Evolutionary conservation across 2,888 invertebrate species (phyloP).

Genomic region (Ctenicera cuprea): DNA sequence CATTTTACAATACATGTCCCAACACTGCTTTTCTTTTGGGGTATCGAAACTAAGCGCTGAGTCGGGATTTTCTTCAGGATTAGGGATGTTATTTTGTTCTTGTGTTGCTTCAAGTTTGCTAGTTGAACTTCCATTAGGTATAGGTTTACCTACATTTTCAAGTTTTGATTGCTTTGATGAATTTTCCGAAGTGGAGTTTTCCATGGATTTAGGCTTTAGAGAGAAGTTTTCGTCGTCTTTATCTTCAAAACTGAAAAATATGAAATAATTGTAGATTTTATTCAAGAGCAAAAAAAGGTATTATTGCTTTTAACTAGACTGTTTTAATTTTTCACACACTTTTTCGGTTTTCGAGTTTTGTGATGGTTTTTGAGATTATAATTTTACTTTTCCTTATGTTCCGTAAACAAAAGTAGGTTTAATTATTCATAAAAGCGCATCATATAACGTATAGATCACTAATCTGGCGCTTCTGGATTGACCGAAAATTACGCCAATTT

Average conservation of each 20-base stretch:
- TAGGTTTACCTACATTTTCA: background rate
- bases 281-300: no score
- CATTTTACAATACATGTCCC: conserved; percentile 82
- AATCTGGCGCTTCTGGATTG: no score
- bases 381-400: no score
- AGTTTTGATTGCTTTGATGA: background rate
- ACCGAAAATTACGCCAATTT: no score
- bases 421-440: no score
- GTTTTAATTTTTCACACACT: no score
- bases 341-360: no score
- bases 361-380: no score
- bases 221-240: background rate
- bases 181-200: background rate
- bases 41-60: conserved; percentile 59
- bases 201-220: background rate
- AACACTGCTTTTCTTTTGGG: conserved; percentile 75
- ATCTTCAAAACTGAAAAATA: background rate
- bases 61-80: background rate
- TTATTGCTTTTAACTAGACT: no score
- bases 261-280: background rate
- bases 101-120: background rate
- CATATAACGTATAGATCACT: no score
- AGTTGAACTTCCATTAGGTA: background rate
- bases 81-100: background rate
- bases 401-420: no score